These are phyloP conservation scores for Drosophila arizonae DNA, from an alignment of 1,140 invertebrate genomes.

Conservation along the genomic window DNA sequence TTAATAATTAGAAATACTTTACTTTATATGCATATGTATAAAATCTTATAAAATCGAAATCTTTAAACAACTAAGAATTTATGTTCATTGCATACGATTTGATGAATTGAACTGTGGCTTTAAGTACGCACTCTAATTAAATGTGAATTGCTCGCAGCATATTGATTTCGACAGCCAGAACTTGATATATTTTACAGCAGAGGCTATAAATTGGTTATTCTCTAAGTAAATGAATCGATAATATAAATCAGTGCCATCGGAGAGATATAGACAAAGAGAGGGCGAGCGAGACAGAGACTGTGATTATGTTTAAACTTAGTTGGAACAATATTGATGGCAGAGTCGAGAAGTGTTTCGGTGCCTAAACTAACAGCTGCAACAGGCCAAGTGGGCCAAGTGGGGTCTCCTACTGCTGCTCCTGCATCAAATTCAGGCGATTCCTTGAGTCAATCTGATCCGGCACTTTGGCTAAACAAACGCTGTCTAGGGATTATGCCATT, in stretches of 20 bases:
- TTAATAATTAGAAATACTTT: too few relatives aligned
- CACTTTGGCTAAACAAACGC: slow-evolving; percentile 65
- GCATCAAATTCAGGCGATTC: background rate
- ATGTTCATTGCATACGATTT: too few relatives aligned
- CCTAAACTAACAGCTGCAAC: slow-evolving; percentile 15
- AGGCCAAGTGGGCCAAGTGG: background rate
- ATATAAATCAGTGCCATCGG: slow-evolving; percentile 5
- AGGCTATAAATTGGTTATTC: too few relatives aligned
- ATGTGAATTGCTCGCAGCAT: too few relatives aligned
- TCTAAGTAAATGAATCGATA: background rate
- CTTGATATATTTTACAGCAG: too few relatives aligned
- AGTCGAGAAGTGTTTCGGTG: slow-evolving; percentile 10
- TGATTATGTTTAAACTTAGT: background rate
- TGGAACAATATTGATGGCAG: background rate
- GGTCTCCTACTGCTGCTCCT: background rate
- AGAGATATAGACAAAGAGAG: background rate
- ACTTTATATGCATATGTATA: too few relatives aligned
- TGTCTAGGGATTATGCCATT: slow-evolving; percentile 63
- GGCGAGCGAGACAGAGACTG: background rate
- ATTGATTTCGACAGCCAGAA: too few relatives aligned
- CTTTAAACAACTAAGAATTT: too few relatives aligned
- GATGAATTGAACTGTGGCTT: too few relatives aligned
- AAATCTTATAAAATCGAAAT: too few relatives aligned
- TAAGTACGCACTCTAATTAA: too few relatives aligned
- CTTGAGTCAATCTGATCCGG: slow-evolving; percentile 3